A percentile compares a stretch with the other conserved stretches of the same genome.
Conservation (phyloP, 2,113 vertebrate species). For the Hydropotes inermis region DNA sequence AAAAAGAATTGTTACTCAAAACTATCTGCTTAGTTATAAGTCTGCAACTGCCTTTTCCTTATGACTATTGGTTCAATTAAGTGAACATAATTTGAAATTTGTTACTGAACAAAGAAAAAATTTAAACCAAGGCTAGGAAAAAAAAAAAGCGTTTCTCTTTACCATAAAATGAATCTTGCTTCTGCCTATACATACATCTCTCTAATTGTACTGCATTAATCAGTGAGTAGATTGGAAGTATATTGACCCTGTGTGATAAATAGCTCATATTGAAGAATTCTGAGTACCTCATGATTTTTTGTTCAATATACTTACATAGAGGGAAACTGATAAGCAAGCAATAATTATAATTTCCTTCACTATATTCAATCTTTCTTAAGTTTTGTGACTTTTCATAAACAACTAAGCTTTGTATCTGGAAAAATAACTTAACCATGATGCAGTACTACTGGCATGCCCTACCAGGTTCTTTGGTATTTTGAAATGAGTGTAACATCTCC, state of each 20-base stretch:
- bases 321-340: not conserved
- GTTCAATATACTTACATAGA: not conserved
- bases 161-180: not conserved
- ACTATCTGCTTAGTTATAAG: conserved; percentile 6
- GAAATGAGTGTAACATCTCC: not conserved
- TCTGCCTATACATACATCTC: not conserved
- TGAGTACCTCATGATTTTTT: not conserved
- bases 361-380: not conserved
- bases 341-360: conserved; percentile 14
- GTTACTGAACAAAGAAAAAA: not conserved
- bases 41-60: not conserved
- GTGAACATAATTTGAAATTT: conserved; percentile 32
- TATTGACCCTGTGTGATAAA: conserved; percentile 1
- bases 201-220: conserved; percentile 11
- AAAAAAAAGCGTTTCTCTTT: not conserved
- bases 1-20: not conserved
- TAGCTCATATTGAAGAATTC: not conserved
- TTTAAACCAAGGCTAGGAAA: not conserved
- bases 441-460: not conserved
- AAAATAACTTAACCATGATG: not conserved
- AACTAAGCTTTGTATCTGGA: not conserved
- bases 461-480: not conserved
- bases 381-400: conserved; percentile 32
- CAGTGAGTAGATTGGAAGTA: not conserved
- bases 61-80: conserved; percentile 39